Percentiles rank a stretch among this genome's conserved stretches.
phyloP scores from a whole-genome alignment of 2,888 invertebrate genomes.

The Morpho achilles region DNA sequence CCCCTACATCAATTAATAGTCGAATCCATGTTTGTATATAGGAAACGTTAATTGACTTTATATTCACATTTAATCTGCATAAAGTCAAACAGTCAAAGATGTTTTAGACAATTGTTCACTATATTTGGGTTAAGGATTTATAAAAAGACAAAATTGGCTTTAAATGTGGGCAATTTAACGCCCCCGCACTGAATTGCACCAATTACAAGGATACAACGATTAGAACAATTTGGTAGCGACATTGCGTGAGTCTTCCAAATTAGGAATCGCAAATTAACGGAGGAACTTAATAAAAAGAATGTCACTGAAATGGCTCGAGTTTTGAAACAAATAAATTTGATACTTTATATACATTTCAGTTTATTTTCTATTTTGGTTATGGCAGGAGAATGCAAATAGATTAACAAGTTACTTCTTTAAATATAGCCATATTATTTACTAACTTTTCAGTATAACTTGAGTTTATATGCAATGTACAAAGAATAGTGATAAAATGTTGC shows the following conservation, averaged over 20 bases:
- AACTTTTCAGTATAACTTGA: too few relatives aligned
- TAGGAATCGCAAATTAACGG: slow-evolving; percentile 15
- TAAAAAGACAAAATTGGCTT: slow-evolving; percentile 42
- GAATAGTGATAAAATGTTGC: too few relatives aligned
- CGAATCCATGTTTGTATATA: too few relatives aligned
- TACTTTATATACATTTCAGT: background rate
- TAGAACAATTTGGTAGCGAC: slow-evolving; percentile 59
- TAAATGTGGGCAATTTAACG: slow-evolving; percentile 56
- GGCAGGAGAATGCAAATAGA: too few relatives aligned
- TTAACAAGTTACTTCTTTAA: too few relatives aligned
- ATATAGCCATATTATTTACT: too few relatives aligned
- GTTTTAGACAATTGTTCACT: background rate
- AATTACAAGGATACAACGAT: slow-evolving; percentile 55
- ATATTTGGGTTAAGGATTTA: slow-evolving; percentile 16
- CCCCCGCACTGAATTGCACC: slow-evolving; percentile 54
- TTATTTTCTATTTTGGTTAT: background rate
- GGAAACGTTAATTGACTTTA: too few relatives aligned
- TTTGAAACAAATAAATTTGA: background rate
- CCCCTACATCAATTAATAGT: too few relatives aligned
- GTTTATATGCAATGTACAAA: too few relatives aligned
- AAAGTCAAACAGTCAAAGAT: background rate
- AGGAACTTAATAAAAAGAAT: slow-evolving; percentile 16
- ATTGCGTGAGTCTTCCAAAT: slow-evolving; percentile 56
- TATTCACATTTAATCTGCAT: background rate
- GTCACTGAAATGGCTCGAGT: slow-evolving; percentile 8